Conservation (phyloP, 2,113 vertebrate species). For the Pluvialis apricaria region DNA sequence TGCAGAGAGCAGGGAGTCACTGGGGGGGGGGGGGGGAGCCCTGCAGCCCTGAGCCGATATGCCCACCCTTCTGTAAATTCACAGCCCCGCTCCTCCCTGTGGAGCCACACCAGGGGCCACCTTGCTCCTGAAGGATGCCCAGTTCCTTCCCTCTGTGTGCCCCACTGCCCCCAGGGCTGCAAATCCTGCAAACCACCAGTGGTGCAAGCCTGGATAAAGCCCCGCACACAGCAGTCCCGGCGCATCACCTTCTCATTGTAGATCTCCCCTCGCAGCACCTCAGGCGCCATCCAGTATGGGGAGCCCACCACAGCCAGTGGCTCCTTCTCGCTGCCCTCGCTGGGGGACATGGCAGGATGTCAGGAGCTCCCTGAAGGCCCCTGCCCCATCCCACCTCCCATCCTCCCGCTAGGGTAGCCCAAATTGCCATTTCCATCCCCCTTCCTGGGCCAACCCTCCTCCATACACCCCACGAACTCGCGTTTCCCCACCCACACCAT, state of each 20-base stretch:
- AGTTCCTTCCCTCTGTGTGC: too few relatives aligned
- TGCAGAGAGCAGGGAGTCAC: background rate
- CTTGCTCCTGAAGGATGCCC: too few relatives aligned
- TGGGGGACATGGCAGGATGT: conserved; percentile 31
- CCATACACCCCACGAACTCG: background rate
- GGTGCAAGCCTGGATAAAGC: too few relatives aligned
- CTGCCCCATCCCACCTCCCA: background rate
- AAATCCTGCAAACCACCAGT: too few relatives aligned
- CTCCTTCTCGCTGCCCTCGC: conserved; percentile 79
- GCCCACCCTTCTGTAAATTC: too few relatives aligned
- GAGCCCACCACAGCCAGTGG: conserved; percentile 88
- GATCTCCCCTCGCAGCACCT: conserved; percentile 86
- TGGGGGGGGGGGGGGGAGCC: background rate
- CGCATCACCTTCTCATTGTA: too few relatives aligned
- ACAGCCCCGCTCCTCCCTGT: too few relatives aligned
- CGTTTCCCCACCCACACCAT: background rate
- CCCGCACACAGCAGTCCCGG: too few relatives aligned
- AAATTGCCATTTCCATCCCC: background rate
- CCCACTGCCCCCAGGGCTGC: too few relatives aligned
- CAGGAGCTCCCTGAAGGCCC: conserved; percentile 5
- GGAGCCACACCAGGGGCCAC: too few relatives aligned
- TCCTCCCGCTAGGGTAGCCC: background rate
- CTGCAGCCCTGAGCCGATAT: too few relatives aligned
- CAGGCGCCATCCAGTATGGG: conserved; percentile 93
- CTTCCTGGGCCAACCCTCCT: background rate